Percentiles rank a stretch among this genome's conserved stretches.
Conservation (phyloP, 2,888 invertebrate genomes). For the Cordylochernes scorpioides region DNA sequence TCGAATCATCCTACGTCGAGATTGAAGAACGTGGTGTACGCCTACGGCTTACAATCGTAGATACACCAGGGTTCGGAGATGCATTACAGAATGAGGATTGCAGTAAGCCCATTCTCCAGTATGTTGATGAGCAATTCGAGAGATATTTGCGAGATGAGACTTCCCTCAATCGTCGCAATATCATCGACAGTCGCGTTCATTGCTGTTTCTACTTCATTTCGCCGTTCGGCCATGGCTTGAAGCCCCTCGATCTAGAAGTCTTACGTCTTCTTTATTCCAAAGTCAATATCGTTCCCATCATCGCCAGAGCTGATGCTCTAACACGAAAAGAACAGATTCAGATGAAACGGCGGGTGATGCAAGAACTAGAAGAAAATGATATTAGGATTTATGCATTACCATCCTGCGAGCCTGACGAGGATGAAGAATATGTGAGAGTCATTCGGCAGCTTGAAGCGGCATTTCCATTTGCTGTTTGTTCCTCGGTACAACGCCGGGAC, state of each 20-base stretch:
- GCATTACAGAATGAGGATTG: too few species aligned
- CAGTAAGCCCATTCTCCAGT: slow-evolving; percentile 59
- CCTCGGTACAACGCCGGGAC: slow-evolving; percentile 67
- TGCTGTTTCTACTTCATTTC: slow-evolving; percentile 95
- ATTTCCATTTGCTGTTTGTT: slow-evolving; percentile 88
- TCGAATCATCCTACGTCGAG: too few species aligned
- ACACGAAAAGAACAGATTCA: slow-evolving; percentile 69
- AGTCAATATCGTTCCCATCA: slow-evolving; percentile 78
- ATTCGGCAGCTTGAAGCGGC: slow-evolving; percentile 57
- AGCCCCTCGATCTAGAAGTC: slow-evolving; percentile 75
- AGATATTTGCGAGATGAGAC: slow-evolving; percentile 22
- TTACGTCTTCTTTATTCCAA: slow-evolving; percentile 89
- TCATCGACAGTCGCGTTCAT: slow-evolving; percentile 86
- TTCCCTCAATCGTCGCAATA: slow-evolving; percentile 52
- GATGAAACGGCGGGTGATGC: slow-evolving; percentile 58
- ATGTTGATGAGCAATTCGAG: slow-evolving; percentile 91
- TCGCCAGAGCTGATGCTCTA: slow-evolving; percentile 74
- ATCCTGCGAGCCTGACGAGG: slow-evolving; percentile 77
- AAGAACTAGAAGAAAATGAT: slow-evolving; percentile 67
- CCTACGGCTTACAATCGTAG: too few species aligned
- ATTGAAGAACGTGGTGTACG: too few species aligned
- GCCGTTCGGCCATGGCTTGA: slow-evolving; percentile 79
- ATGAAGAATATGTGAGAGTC: slow-evolving; percentile 60
- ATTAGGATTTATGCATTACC: slow-evolving; percentile 83
- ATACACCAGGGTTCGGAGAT: too few species aligned